Base-by-base conservation (phyloP, 2,797 vertebrate genomes). In the Xiphophorus birchmanni region DNA sequence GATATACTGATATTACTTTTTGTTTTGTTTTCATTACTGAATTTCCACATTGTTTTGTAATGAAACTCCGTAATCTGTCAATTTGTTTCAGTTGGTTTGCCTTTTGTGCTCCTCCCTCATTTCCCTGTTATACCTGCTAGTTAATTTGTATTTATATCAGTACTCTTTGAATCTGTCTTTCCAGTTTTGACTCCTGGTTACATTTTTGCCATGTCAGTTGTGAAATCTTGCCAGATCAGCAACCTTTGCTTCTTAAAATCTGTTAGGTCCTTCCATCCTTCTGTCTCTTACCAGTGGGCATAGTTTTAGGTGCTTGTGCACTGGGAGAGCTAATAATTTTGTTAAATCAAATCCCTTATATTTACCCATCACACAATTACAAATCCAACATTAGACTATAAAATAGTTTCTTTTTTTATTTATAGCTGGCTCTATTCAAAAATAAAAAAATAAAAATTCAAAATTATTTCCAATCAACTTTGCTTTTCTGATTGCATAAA, bases 401-500 rank as follows among this genome's bases (percentile, higher is more conserved):
- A 21, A 3, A 21, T 11, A 37, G 35, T 37, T 40, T 69, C 2
- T 69, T 9, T 63, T 69, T 26, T 56, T 56, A 4, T 56, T 12
- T n/a, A 4, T 42, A 13, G 4, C 37, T 26, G 21, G 21, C 11
- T 69, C 21, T 42, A 5, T 11, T 26, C 23, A 26, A 42, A 69
- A 23, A 17, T 11, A 1, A 35, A 23, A 2, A 7, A 35, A 1
- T 0, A 10, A 2, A 26, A 8, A 8, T 18, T 0, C 4, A 26
- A 26, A 63, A 37, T 67, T 1, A 26, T 71, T 26, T 23, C 17
- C 42, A 26, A 44, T 71, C 40, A 71, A 44, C 40, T 26, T 26
- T 13, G 4, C 29, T 72, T 12, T 45, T 45, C 26, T 45, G 69
- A 45, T 45, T 45, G 10, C 26, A 29, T 72, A 40, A 72, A 72